These are phyloP conservation scores for Homalodisca vitripennis DNA, from an alignment of 1,140 invertebrate genomes.

Conservation along the genomic window DNA sequence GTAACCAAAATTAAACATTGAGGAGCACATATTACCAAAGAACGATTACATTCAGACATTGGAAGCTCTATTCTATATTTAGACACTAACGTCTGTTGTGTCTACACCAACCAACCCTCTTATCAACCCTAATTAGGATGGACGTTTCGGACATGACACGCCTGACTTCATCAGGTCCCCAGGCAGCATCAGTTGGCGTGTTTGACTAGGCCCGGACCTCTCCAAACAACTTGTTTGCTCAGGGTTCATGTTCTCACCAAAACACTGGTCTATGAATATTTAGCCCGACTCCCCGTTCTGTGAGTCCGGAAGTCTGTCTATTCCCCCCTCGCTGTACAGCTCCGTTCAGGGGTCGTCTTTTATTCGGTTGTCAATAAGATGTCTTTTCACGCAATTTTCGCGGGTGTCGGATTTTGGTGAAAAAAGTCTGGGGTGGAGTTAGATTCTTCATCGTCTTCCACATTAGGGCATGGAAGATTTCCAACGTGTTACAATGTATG, in stretches of 20 bases:
- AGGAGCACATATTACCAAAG: too few relatives aligned
- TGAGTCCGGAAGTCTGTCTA: not conserved
- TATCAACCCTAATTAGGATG: not conserved
- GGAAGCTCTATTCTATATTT: too few relatives aligned
- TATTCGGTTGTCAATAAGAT: not conserved
- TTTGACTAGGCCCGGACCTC: slow-evolving; percentile 5
- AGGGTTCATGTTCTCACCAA: not conserved
- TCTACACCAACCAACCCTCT: too few relatives aligned
- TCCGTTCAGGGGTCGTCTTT: not conserved
- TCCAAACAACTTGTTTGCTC: slow-evolving; percentile 1
- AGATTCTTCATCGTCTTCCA: too few relatives aligned
- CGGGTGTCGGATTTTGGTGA: not conserved
- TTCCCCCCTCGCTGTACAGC: not conserved
- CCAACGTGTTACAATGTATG: too few relatives aligned
- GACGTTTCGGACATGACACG: not conserved
- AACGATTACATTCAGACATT: too few relatives aligned
- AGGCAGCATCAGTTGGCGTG: not conserved
- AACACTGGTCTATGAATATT: slow-evolving; percentile 14
- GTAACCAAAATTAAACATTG: too few relatives aligned
- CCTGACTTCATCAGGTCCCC: not conserved
- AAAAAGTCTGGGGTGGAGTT: not conserved
- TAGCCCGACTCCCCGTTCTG: not conserved
- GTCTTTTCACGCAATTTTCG: slow-evolving; percentile 4
- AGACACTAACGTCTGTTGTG: too few relatives aligned
- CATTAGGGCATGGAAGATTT: too few relatives aligned